Evolutionary conservation across 2,797 vertebrate species (phyloP), one percentile per base, ranked within the genome.

Genomic region (Cynodonichthys magdalenae): DNA sequence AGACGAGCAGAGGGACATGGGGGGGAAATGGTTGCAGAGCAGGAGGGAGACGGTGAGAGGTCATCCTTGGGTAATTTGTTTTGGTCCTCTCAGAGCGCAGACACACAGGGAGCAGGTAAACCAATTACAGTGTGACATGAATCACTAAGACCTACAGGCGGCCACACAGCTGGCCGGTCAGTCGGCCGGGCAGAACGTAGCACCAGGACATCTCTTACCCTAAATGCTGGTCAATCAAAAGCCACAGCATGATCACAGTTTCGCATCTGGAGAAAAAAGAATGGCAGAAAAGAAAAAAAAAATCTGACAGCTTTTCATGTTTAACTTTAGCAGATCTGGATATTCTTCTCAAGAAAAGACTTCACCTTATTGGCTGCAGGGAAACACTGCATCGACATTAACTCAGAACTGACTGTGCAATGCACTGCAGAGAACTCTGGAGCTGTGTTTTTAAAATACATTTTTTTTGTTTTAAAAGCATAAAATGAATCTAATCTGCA

Each of bases 121-220:
- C 93, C 88, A 94, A 94, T 93, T 94, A 93, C 93, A 92, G 86
- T 91, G 76, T 94, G 94, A 95, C 92, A 94, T 93, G 92, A 91
- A 91, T 92, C 66, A 77, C 92, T 86, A 90, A 93, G 91, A 89
- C 72, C 77, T 92, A 77, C 90, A 86, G 83, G 79, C 88, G 72
- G 79, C 77, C 76, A 73, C 53, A 62, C 80, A 84, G 79, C 66
- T 56, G 17, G 60, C 69, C 44, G 68, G 58, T 51, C 61, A 69
- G 72, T 50, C 66, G 67, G 57, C 53, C 60, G 65, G 72, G 53
- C 66, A 69, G 71, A 65, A 66, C 77, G 53, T 18, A 54, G 52
- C 45, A 54, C 51, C 74, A 28, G 28, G 53, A 68, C 51, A 79
- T 84, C 83, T 69, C 76, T 41, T 68, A 53, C 59, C 59, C 86